Base-by-base conservation (phyloP, 1,140 invertebrate species). In the Ips nitidus region DNA sequence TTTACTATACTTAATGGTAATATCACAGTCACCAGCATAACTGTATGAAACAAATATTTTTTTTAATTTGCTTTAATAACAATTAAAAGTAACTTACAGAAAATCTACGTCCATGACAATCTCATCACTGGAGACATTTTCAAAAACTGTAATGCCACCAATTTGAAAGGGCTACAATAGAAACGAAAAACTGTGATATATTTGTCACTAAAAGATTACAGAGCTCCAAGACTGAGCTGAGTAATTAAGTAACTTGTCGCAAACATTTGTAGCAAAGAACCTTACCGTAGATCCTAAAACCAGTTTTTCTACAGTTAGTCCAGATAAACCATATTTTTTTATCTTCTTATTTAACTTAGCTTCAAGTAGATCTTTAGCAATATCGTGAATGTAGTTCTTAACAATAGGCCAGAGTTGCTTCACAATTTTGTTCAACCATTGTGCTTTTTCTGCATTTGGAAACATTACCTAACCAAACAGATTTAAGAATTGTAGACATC, bases 41-140 rank as follows among this genome's bases (percentile, higher is more conserved):
- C 91, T 94, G 77, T 22, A 22, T 22, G 22, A 22, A 22, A 22
- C 22, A 40, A 86, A 83, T 43, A 50, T 50, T 60, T 3, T 57
- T 40, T 7, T 4, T 40, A 38, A 5, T 57, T 4, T 57, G 8
- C 4, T 38, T 57, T 2, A 57, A 41, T 40, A 39, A 39, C n/a
- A 3, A 2, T 38, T 40, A 6, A 1, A 58, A 40, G 8, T 41
- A 1, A 86, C 90, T 89, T 81, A 94, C 91, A 94, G 91, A 67
- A 98, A 80, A 83, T 98, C 94, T 72, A 95, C 82, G 81, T 98
- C 96, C 87, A 98, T 89, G 70, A 97, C 93, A 65, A 98, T 95
- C 84, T 98, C 95, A 84, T 94, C 90, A 72, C 94, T 86, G 37
- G 90, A 89, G 50, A 95, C 93, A 80, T 92, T 91, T 79, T 95